Evolutionary conservation across 2,888 invertebrate genomes (phyloP), one percentile per base, ranked within the genome.

Genomic region (Blastobasis adustella): DNA sequence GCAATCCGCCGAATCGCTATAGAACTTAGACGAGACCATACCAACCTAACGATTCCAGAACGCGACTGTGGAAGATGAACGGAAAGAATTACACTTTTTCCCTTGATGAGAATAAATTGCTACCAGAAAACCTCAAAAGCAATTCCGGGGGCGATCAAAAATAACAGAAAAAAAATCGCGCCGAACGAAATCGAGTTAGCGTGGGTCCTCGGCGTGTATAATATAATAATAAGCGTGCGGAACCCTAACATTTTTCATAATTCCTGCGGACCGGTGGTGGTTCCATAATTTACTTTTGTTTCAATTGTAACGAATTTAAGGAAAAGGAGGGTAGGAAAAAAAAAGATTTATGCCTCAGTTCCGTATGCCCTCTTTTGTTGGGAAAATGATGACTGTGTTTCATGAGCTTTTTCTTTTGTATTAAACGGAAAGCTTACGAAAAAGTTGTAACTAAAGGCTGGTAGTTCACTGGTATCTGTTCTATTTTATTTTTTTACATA

Each of bases 231-330:
- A 65, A 62, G 59, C 59, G 61, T 50, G 36, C 42, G 50, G 36
- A 51, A 37, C 47, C 23, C 49, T 10, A 59, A 71, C 76, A 79
- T 84, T 82, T 77, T 76, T 86, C 79, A 82, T 82, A 82, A 82
- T 77, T 78, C 74, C 59, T 58, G 60, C 57, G 58, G 58, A 9
- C 70, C 72, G 60, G 63, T 63, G 67, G 67, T 63, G 54, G 65
- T 63, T 59, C 66, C 71, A 74, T 82, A 83, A 84, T 82, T 85
- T 85, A 85, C 81, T 79, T 85, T 85, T 82, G 82, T 86, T 85
- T 82, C 84, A 85, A 85, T 86, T 80, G 82, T 82, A 77, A 72
- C 63, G 71, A 80, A 71, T 78, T 76, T 72, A 62, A 65, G 71
- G 68, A 69, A 63, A 67, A 69, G 64, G 67, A 54, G 68, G 69